Conservation (phyloP, 2,888 invertebrate species). For the Imbricaverruca yamaguchii region DNA sequence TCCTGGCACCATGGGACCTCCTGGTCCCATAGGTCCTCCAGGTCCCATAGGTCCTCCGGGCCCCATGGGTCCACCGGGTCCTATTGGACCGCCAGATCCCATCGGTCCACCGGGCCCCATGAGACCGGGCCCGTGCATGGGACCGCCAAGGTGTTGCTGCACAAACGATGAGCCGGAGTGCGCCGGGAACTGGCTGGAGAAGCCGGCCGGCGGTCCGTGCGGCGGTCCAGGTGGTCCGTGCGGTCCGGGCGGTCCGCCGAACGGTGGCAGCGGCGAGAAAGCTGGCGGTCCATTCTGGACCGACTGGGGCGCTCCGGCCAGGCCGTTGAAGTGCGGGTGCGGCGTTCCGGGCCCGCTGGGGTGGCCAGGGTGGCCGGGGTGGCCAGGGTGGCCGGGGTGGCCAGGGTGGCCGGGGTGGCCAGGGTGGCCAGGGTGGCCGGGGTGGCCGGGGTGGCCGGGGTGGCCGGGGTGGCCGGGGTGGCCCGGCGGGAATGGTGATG, state of each 20-base stretch:
- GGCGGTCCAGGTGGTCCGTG: background rate
- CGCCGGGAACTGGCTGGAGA: background rate
- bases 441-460: no score
- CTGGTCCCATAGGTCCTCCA: background rate
- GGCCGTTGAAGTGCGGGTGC: background rate
- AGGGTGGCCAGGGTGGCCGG: no score
- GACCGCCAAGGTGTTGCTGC: background rate
- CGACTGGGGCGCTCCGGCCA: background rate
- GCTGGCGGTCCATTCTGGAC: background rate
- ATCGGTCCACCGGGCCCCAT: background rate
- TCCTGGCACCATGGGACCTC: background rate
- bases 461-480: no score
- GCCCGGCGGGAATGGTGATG: no score
- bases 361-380: background rate
- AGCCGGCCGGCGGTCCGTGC: background rate
- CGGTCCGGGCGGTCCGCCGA: background rate
- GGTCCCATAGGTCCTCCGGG: background rate
- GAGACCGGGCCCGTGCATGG: background rate
- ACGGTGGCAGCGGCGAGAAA: conserved; percentile 1
- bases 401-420: no score
- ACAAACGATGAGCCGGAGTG: background rate
- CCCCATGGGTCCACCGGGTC: background rate
- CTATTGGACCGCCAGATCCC: background rate
- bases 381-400: background rate
- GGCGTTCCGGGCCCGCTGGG: background rate